Evolutionary conservation across 2,888 invertebrate genomes (phyloP).

Genomic region (Acanthopleura granulata): DNA sequence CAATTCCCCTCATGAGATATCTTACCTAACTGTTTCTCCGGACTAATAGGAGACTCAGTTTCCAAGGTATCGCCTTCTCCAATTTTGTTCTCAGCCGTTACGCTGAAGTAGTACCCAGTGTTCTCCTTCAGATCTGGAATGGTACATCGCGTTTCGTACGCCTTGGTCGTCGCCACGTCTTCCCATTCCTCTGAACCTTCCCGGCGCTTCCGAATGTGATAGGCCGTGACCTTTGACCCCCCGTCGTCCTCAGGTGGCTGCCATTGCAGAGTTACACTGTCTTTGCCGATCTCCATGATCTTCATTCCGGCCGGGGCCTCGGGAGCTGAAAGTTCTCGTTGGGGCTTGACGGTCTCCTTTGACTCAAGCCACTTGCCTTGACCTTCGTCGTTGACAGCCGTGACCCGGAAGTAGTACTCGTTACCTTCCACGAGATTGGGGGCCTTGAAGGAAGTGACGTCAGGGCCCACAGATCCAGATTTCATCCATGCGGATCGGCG

Average conservation of each 20-base stretch:
- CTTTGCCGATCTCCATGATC: conserved; percentile 53
- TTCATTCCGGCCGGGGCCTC: conserved; percentile 53
- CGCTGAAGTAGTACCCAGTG: conserved; percentile 63
- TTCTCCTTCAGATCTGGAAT: conserved; percentile 56
- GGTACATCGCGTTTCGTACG: conserved; percentile 50
- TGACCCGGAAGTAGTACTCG: conserved; percentile 89
- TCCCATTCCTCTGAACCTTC: conserved; percentile 53
- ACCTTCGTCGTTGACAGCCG: conserved; percentile 91
- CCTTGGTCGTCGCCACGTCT: conserved; percentile 47
- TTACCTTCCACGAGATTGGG: conserved; percentile 85
- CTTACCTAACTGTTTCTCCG: conserved; percentile 38
- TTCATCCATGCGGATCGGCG: conserved; percentile 83
- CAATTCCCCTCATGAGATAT: too few species aligned
- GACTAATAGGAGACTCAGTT: conserved; percentile 45
- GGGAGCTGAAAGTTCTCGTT: conserved; percentile 65
- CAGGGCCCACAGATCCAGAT: conserved; percentile 73
- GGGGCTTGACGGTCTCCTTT: conserved; percentile 51
- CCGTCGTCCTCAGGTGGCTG: conserved; percentile 60
- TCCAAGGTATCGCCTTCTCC: conserved; percentile 53
- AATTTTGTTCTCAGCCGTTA: conserved; percentile 65
- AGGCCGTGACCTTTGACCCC: conserved; percentile 59
- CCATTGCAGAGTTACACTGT: conserved; percentile 59
- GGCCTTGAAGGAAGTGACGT: conserved; percentile 76
- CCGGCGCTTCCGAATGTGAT: conserved; percentile 46
- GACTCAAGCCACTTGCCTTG: conserved; percentile 87